These are phyloP conservation scores for Globodera ellingtonae DNA, from an alignment of 1,140 invertebrate genomes.

Conservation along the genomic window DNA sequence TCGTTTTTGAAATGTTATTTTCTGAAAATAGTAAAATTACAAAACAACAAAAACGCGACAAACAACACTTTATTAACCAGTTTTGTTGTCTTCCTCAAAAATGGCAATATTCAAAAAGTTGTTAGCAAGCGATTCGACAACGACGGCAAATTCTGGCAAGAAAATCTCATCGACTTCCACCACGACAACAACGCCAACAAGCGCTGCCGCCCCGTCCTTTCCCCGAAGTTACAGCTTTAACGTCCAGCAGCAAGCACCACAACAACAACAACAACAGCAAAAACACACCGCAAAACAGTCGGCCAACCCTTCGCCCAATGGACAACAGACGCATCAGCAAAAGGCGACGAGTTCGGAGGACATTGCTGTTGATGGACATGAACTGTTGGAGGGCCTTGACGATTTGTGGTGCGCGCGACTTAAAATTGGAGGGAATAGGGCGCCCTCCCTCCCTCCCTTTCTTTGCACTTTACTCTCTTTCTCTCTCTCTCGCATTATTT, in stretches of 20 bases:
- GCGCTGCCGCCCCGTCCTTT: neutral
- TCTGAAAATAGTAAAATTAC: neutral
- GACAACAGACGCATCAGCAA: neutral
- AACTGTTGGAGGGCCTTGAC: neutral
- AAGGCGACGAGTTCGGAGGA: neutral
- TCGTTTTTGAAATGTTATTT: neutral
- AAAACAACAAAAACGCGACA: neutral
- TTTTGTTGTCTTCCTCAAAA: neutral
- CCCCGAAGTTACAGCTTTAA: neutral
- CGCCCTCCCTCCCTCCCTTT: neutral
- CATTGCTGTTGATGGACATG: neutral
- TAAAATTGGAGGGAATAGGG: neutral
- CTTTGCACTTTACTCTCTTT: neutral
- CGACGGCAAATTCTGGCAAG: neutral
- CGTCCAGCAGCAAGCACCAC: neutral
- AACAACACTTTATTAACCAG: neutral
- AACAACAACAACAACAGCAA: constrained; percentile 1
- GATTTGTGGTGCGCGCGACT: neutral
- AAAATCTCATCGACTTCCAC: neutral
- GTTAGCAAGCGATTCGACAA: constrained; percentile 4
- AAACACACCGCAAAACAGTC: neutral
- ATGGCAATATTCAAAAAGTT: constrained; percentile 17
- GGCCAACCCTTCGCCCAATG: neutral
- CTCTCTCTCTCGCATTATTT: neutral
- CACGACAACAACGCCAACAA: neutral